Percentiles rank a stretch among this genome's conserved stretches.
Evolutionary conservation across 2,888 invertebrate species (phyloP).

Genomic region (Drosophila monieri): DNA sequence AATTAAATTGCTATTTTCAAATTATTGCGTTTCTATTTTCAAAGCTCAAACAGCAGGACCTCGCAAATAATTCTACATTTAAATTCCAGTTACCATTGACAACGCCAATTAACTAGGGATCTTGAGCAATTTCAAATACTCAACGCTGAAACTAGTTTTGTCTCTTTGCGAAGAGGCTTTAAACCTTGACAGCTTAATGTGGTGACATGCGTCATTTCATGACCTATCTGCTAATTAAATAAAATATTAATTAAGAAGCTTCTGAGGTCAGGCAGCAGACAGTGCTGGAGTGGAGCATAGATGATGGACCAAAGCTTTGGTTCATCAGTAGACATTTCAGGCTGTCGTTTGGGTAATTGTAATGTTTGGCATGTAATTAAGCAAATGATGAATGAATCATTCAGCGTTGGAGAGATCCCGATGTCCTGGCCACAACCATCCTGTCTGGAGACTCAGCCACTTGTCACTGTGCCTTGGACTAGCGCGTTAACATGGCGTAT

Average conservation of each 20-base stretch:
- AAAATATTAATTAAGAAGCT: conserved; percentile 67
- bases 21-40: background rate
- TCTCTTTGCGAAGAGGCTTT: conserved; percentile 8
- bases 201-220: conserved; percentile 31
- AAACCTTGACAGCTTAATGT: conserved; percentile 20
- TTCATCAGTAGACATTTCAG: conserved; percentile 34
- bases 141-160: conserved; percentile 16
- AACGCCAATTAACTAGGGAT: conserved; percentile 15
- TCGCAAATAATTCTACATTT: background rate
- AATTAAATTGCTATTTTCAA: background rate
- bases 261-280: conserved; percentile 12
- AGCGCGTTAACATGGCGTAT: conserved; percentile 54
- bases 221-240: conserved; percentile 59
- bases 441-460: conserved; percentile 32
- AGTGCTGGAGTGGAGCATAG: background rate
- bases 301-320: background rate
- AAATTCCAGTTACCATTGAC: conserved; percentile 13
- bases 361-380: conserved; percentile 62
- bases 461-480: conserved; percentile 29
- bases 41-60: background rate
- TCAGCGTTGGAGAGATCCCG: conserved; percentile 11
- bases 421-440: background rate
- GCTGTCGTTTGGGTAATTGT: conserved; percentile 38
- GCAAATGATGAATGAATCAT: conserved; percentile 72
- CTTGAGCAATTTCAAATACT: conserved; percentile 1